phyloP scores from a whole-genome alignment of 2,113 vertebrate species.

The Silurus asotus region DNA sequence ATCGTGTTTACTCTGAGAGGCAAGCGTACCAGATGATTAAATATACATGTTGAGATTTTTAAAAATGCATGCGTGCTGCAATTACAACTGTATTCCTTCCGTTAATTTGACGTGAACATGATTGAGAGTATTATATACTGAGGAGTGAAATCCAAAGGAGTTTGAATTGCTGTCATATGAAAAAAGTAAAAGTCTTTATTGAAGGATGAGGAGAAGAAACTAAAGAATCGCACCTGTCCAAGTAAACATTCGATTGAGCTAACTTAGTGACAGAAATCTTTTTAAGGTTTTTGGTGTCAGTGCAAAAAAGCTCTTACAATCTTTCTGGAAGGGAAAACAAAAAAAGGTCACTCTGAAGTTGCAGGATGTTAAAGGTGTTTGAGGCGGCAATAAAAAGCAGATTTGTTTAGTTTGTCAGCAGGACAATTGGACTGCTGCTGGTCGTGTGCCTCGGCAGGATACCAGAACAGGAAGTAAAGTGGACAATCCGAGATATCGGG shows the following conservation, averaged over 20 bases:
- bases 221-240: not conserved
- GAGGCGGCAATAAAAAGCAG: not conserved
- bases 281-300: not conserved
- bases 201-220: not conserved
- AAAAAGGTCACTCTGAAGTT: not conserved
- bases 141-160: not conserved
- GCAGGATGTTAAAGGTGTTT: not conserved
- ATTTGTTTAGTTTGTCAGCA: slow-evolving; percentile 7
- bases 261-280: not conserved
- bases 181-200: not conserved
- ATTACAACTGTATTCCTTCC: not conserved
- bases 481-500: not conserved
- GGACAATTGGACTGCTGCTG: not conserved
- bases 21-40: not conserved
- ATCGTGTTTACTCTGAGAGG: not conserved
- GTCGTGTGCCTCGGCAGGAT: not conserved
- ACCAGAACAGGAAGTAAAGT: slow-evolving; percentile 4
- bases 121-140: not conserved
- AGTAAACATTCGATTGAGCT: not conserved
- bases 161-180: not conserved
- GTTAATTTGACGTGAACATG: not conserved
- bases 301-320: not conserved
- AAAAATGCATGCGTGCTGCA: not conserved
- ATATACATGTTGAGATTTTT: not conserved
- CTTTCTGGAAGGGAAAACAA: not conserved